Conservation (phyloP, 2,113 vertebrate species). For the Vombatus ursinus region DNA sequence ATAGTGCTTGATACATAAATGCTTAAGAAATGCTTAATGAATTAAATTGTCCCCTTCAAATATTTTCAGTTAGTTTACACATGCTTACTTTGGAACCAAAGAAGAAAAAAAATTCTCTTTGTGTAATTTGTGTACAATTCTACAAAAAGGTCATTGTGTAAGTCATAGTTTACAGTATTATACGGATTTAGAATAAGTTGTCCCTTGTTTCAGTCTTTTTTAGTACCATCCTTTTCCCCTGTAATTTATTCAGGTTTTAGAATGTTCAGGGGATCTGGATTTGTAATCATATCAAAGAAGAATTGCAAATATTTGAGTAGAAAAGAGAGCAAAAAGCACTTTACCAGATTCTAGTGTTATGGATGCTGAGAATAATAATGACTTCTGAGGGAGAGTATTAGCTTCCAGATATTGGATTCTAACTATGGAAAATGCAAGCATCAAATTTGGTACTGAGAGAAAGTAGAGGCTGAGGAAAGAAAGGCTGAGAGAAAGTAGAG, state of each 20-base stretch:
- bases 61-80: not conserved
- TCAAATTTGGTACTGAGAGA: not conserved
- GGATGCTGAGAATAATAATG: not conserved
- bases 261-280: not conserved
- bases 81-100: not conserved
- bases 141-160: not conserved
- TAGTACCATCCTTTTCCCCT: not conserved
- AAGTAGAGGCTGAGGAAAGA: not conserved
- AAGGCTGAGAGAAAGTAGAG: not conserved
- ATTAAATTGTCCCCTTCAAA: not conserved
- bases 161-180: not conserved
- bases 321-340: slow-evolving; percentile 24
- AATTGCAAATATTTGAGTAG: slow-evolving; percentile 52
- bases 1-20: not conserved
- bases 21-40: not conserved
- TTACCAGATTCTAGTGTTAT: slow-evolving; percentile 11
- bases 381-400: slow-evolving; percentile 13
- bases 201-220: not conserved
- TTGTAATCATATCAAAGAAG: not conserved
- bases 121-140: not conserved
- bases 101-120: not conserved
- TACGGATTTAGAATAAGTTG: not conserved
- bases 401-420: slow-evolving; percentile 7
- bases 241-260: not conserved
- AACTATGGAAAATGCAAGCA: not conserved